Evolutionary conservation across 2,113 vertebrate species (phyloP).

Genomic region (Geococcyx californianus): DNA sequence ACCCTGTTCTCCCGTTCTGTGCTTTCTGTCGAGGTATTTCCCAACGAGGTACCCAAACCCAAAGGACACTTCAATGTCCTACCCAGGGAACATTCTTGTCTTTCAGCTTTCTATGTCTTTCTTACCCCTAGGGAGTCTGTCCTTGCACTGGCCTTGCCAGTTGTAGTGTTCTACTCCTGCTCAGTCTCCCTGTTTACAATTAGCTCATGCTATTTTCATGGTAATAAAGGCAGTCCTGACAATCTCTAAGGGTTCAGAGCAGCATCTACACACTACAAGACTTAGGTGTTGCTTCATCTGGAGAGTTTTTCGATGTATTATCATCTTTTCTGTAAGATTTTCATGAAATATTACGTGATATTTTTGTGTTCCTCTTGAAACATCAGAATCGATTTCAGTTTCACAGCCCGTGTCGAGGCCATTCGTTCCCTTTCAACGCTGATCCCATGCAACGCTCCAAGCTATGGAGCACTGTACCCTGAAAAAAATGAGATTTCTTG

Average conservation of each 20-base stretch:
- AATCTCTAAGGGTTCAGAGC: not conserved
- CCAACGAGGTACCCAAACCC: not conserved
- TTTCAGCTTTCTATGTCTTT: not conserved
- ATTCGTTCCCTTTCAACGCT: not conserved
- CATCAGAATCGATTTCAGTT: not conserved
- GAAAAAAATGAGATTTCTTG: not conserved
- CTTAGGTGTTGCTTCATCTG: not conserved
- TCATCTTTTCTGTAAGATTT: not conserved
- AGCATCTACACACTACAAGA: not conserved
- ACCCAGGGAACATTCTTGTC: not conserved
- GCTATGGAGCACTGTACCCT: not conserved
- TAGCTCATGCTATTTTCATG: not conserved
- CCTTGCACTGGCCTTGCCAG: not conserved
- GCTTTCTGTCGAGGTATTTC: not conserved
- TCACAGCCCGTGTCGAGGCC: not conserved
- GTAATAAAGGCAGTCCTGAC: not conserved
- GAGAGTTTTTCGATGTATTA: not conserved
- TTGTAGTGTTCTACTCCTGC: not conserved
- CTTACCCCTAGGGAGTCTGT: not conserved
- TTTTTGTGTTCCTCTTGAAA: not conserved
- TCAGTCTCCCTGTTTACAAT: not conserved
- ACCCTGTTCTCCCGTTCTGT: not conserved
- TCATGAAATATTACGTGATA: not conserved
- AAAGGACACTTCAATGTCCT: not conserved
- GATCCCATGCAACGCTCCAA: not conserved